These are phyloP conservation scores for Apantesis nais DNA, from an alignment of 2,888 invertebrate genomes.

Conservation along the genomic window DNA sequence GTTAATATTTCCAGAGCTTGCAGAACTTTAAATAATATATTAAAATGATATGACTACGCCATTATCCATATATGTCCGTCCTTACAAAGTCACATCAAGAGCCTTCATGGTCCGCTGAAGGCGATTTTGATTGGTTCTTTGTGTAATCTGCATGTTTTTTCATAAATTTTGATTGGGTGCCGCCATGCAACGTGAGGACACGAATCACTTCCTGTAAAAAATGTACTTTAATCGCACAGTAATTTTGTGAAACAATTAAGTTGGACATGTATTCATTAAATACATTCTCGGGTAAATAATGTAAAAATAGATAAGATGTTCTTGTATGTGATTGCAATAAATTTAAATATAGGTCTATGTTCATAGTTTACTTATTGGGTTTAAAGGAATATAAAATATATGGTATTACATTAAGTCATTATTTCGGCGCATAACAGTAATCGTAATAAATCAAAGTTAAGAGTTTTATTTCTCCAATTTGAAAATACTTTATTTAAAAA, in stretches of 20 bases:
- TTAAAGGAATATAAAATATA: not conserved
- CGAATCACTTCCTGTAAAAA: slow-evolving; percentile 78
- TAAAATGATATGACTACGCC: not conserved
- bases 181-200: slow-evolving; percentile 77
- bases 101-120: slow-evolving; percentile 76
- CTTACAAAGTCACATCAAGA: slow-evolving; percentile 61
- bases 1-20: not conserved
- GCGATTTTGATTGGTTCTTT: slow-evolving; percentile 69
- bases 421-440: not conserved
- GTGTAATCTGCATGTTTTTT: slow-evolving; percentile 72
- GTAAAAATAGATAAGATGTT: too few relatives aligned
- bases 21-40: not conserved
- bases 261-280: not conserved
- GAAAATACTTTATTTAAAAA: not conserved
- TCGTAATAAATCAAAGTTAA: not conserved
- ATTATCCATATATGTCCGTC: slow-evolving; percentile 40
- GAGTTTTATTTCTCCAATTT: not conserved
- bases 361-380: too few relatives aligned
- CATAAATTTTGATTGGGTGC: slow-evolving; percentile 73
- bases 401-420: not conserved
- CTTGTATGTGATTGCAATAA: too few relatives aligned
- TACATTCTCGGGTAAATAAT: too few relatives aligned
- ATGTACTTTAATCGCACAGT: not conserved
- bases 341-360: too few relatives aligned
- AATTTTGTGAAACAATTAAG: not conserved